Base-by-base conservation (phyloP, 1,140 invertebrate species). In the Anoplolepis gracilipes region DNA sequence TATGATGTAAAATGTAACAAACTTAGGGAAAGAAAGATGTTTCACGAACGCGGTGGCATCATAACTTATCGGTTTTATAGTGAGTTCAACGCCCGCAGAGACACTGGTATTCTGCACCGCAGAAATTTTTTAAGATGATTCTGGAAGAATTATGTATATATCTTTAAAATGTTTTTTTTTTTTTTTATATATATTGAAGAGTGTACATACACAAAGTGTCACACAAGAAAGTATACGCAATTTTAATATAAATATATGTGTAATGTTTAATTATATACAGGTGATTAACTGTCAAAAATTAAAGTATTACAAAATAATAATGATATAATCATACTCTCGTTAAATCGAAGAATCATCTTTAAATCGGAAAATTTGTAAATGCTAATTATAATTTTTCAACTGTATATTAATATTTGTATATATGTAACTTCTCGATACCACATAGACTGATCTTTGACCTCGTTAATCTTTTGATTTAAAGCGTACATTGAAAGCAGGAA, bases 71-170 rank as follows among this genome's bases (percentile, higher is more conserved):
- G 36, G 19, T 33, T 73, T 28, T n/a, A 39, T 25, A 72, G 78
- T 30, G 78, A 82, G 53, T 82, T 82, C 53, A 73, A 82, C 6
- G 62, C 62, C 33, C 25, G 77, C 33, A 79, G 16, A 69, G 46
- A 64, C 10, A 25, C 30, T 49, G 3, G n/a, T 16, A 19, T 8
- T 4, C n/a, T 53, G 30, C 8, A 8, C 3, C 22, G 22, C 46
- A n/a, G 42, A 6, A 13, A 77, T n/a, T 62, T 76, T 76, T 42
- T 53, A 0, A 39, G 61, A 2, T 2, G 4, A 78, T 67, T 2
- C 16, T 19, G 3, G n/a, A 78, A 77, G 5, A 65, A 67, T 53
- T 49, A 64, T 78, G 36, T 22, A 8, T 2, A 16, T 16, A 67
- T 36, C 1, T n/a, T 5, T 28, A 7, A 25, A 10, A 36, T 8